A percentile compares a stretch with the other conserved stretches of the same genome.
These are phyloP conservation scores for Alexandromys fortis DNA, from an alignment of 2,113 vertebrate species.

Conservation along the genomic window DNA sequence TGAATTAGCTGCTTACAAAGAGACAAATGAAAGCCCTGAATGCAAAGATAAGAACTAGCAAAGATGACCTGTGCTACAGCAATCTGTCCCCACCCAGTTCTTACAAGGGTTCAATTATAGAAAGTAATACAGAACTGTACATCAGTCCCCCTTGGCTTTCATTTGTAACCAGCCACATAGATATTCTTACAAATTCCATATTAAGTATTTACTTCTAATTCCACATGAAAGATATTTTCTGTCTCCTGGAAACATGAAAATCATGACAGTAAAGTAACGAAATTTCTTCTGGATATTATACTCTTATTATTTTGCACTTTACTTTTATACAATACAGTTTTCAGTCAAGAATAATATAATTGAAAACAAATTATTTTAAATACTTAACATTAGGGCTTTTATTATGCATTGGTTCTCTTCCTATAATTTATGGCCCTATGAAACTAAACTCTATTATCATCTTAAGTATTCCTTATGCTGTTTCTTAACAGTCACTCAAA, in stretches of 20 bases:
- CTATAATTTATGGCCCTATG: background rate
- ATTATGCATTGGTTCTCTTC: background rate
- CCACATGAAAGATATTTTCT: background rate
- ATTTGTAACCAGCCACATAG: background rate
- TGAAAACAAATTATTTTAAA: background rate
- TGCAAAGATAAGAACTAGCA: background rate
- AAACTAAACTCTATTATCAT: conserved; percentile 7
- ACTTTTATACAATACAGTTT: background rate
- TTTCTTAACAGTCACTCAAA: conserved; percentile 24
- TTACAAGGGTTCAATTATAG: background rate
- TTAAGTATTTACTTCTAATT: background rate
- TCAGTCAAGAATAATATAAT: background rate
- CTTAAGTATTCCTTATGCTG: background rate
- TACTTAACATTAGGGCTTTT: background rate
- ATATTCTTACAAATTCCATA: background rate
- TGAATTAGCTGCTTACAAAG: background rate
- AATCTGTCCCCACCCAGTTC: background rate
- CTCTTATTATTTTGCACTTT: background rate
- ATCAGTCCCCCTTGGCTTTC: background rate
- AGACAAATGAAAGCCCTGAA: background rate
- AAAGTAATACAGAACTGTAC: background rate
- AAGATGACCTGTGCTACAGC: rapidly evolving
- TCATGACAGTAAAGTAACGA: background rate
- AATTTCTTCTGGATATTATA: background rate
- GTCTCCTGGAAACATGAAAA: background rate